A percentile compares a stretch with the other conserved stretches of the same genome.
Conservation (phyloP, 2,797 vertebrate species). For the Cynodonichthys magdalenae region DNA sequence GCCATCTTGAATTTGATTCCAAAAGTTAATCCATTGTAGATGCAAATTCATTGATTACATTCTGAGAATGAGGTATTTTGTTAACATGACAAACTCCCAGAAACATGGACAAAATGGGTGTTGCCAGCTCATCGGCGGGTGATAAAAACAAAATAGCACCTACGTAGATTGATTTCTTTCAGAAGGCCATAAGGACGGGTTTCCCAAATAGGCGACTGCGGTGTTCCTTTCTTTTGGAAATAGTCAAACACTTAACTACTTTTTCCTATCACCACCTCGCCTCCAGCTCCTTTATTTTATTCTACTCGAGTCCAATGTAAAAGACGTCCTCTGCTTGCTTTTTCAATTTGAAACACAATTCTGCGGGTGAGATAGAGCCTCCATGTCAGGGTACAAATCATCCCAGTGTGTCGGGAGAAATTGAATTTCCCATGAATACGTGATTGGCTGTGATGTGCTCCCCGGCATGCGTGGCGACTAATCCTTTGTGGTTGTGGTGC, state of each 20-base stretch:
- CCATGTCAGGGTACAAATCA: constrained; percentile 64
- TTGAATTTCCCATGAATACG: constrained; percentile 75
- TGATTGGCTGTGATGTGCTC: constrained; percentile 70
- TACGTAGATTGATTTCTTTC: constrained; percentile 47
- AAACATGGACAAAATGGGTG: neutral
- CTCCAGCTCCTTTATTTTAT: constrained; percentile 33
- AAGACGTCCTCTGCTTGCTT: constrained; percentile 50
- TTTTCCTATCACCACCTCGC: constrained; percentile 7
- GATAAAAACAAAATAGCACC: constrained; percentile 32
- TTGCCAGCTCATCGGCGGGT: too few relatives aligned
- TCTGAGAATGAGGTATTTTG: too few relatives aligned
- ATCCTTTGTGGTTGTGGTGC: constrained; percentile 38
- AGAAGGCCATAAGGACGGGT: neutral
- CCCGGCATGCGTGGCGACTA: constrained; percentile 45
- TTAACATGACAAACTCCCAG: neutral
- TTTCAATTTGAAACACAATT: constrained; percentile 75
- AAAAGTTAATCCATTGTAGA: too few relatives aligned
- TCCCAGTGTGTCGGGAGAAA: constrained; percentile 62
- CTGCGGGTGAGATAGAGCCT: constrained; percentile 50
- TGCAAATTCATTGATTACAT: too few relatives aligned
- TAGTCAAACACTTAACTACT: constrained; percentile 27
- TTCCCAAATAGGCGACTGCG: constrained; percentile 27
- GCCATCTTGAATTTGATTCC: too few relatives aligned
- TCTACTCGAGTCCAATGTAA: constrained; percentile 41
- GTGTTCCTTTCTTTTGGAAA: constrained; percentile 30